Evolutionary conservation across 2,888 invertebrate genomes (phyloP).

Genomic region (Leucania comma): DNA sequence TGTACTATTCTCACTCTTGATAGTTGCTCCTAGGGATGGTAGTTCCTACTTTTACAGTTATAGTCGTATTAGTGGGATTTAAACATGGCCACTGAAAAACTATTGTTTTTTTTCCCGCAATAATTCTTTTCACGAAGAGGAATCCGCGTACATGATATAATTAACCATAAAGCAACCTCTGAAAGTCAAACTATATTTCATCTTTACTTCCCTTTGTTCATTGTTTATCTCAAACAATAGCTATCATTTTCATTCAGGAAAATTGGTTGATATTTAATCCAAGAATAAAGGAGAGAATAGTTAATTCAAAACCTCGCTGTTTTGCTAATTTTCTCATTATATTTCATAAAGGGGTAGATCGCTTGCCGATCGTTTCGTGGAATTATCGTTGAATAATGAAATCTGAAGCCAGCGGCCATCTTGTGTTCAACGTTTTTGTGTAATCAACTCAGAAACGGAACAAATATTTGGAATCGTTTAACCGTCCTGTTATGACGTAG

Average conservation of each 20-base stretch:
- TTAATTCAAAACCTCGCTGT: slow-evolving; percentile 54
- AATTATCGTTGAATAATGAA: slow-evolving; percentile 62
- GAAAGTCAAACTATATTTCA: slow-evolving; percentile 53
- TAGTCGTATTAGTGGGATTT: neutral
- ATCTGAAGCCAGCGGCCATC: slow-evolving; percentile 29
- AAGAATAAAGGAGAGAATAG: slow-evolving; percentile 41
- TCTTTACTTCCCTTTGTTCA: slow-evolving; percentile 38
- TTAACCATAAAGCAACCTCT: slow-evolving; percentile 36
- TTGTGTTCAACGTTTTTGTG: slow-evolving; percentile 35
- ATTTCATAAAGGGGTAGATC: slow-evolving; percentile 57
- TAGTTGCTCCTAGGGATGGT: no score
- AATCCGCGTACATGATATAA: slow-evolving; percentile 39
- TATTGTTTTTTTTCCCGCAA: neutral
- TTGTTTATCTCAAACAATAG: slow-evolving; percentile 56
- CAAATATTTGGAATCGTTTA: slow-evolving; percentile 51
- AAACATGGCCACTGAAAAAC: neutral
- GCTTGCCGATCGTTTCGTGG: slow-evolving; percentile 48
- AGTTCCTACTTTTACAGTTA: no score
- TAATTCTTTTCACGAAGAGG: slow-evolving; percentile 15
- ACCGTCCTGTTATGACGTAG: slow-evolving; percentile 34
- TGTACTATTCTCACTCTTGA: no score
- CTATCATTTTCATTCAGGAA: slow-evolving; percentile 54
- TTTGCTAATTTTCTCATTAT: slow-evolving; percentile 60
- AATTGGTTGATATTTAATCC: slow-evolving; percentile 64
- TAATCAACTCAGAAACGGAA: slow-evolving; percentile 33